A percentile compares a stretch with the other conserved stretches of the same genome.
These are phyloP conservation scores for Drosophila carrolli DNA, from an alignment of 1,140 invertebrate species.

Conservation along the genomic window DNA sequence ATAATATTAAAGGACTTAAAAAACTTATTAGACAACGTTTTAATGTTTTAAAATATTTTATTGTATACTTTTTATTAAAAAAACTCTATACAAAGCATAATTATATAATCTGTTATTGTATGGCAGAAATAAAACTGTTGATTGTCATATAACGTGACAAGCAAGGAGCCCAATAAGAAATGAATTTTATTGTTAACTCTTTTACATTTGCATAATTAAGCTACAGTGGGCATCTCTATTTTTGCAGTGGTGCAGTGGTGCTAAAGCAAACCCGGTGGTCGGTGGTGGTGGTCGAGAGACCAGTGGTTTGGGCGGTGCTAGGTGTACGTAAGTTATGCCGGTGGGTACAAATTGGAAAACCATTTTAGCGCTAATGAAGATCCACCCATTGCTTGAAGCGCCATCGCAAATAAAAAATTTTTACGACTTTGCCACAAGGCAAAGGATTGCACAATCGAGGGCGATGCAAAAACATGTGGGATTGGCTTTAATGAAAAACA, in stretches of 20 bases:
- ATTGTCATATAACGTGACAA: too few species aligned
- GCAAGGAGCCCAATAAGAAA: too few species aligned
- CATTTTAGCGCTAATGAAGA: conserved; percentile 73
- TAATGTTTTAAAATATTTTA: too few species aligned
- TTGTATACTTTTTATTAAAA: too few species aligned
- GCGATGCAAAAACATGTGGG: not conserved
- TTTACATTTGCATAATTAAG: too few species aligned
- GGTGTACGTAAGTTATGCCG: conserved; percentile 18
- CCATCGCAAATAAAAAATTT: conserved; percentile 59
- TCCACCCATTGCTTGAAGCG: conserved; percentile 78
- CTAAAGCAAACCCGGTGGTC: conserved; percentile 8
- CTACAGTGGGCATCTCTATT: not conserved
- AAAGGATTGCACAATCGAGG: conserved; percentile 1
- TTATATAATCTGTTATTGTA: too few species aligned
- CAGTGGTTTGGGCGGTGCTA: conserved; percentile 25
- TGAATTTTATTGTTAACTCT: too few species aligned
- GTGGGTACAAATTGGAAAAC: conserved; percentile 54
- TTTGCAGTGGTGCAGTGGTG: not conserved
- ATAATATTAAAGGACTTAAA: too few species aligned
- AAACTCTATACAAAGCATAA: too few species aligned
- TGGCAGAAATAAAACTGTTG: too few species aligned
- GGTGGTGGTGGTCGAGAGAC: not conserved
- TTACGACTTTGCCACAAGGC: conserved; percentile 27
- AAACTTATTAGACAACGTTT: too few species aligned
- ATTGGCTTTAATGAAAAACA: too few species aligned